Conservation (phyloP, 2,113 vertebrate species). For the Excalfactoria chinensis region DNA sequence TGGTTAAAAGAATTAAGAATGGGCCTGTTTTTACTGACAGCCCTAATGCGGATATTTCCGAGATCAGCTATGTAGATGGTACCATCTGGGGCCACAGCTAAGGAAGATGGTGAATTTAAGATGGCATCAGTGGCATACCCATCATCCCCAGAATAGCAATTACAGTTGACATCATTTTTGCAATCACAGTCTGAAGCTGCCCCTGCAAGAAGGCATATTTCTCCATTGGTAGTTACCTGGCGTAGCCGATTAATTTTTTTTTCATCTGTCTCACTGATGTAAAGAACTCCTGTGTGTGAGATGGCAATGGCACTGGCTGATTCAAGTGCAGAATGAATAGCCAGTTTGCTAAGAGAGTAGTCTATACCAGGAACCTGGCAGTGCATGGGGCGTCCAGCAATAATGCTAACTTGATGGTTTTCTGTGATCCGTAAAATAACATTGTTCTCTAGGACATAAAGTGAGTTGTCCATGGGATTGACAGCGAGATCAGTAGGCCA, state of each 20-base stretch:
- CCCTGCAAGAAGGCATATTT: slow-evolving; percentile 96
- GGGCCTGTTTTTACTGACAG: slow-evolving; percentile 92
- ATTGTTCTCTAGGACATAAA: slow-evolving; percentile 98
- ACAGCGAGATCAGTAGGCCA: slow-evolving; percentile 98
- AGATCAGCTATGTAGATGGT: slow-evolving; percentile 97
- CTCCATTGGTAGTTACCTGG: slow-evolving; percentile 95
- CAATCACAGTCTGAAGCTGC: slow-evolving; percentile 97
- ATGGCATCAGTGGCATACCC: slow-evolving; percentile 96
- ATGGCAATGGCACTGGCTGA: slow-evolving; percentile 96
- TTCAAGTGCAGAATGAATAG: slow-evolving; percentile 96
- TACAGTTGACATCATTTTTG: slow-evolving; percentile 99
- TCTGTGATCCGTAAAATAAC: slow-evolving; percentile 98
- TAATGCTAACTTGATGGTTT: slow-evolving; percentile 99
- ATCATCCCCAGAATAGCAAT: slow-evolving; percentile 97
- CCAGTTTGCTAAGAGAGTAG: slow-evolving; percentile 99
- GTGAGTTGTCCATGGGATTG: slow-evolving; percentile 99
- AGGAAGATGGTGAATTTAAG: slow-evolving; percentile 94
- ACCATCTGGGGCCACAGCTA: slow-evolving; percentile 95
- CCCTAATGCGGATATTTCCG: slow-evolving; percentile 96
- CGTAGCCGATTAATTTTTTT: slow-evolving; percentile 97
- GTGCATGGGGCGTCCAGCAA: slow-evolving; percentile 97
- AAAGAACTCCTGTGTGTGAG: slow-evolving; percentile 95
- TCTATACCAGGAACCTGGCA: slow-evolving; percentile 98
- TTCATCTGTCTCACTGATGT: slow-evolving; percentile 98
- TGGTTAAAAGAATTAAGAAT: slow-evolving; percentile 84